These are phyloP conservation scores for Tapera naevia DNA, from an alignment of 2,797 vertebrate species.

Conservation along the genomic window DNA sequence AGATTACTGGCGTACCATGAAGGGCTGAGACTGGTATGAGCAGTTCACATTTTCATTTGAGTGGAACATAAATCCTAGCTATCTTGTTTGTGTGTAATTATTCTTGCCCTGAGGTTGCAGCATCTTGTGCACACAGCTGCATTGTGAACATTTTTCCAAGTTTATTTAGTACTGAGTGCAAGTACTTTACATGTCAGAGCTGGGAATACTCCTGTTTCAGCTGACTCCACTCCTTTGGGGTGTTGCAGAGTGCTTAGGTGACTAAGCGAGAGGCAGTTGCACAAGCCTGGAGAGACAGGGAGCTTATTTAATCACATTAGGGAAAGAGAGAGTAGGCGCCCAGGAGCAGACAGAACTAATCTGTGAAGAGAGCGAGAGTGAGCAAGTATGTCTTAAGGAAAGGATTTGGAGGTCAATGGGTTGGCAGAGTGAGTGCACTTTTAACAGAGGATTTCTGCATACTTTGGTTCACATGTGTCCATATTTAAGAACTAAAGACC, in stretches of 20 bases:
- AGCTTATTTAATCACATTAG: conserved; percentile 56
- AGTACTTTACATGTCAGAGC: conserved; percentile 66
- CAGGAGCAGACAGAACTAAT: conserved; percentile 29
- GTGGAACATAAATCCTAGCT: conserved; percentile 57
- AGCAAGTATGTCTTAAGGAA: neutral
- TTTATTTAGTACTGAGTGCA: conserved; percentile 66
- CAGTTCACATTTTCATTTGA: conserved; percentile 43
- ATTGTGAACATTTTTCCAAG: conserved; percentile 62
- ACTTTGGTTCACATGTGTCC: neutral
- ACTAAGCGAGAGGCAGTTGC: conserved; percentile 60
- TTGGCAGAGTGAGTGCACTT: neutral
- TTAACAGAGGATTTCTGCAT: neutral
- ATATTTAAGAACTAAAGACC: neutral
- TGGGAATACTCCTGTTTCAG: conserved; percentile 61
- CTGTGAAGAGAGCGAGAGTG: neutral
- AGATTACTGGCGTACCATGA: conserved; percentile 33
- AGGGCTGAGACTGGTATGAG: conserved; percentile 55
- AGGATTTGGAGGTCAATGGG: neutral
- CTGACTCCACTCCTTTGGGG: conserved; percentile 63
- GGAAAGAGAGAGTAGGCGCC: conserved; percentile 51
- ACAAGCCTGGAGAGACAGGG: conserved; percentile 53
- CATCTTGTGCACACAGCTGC: conserved; percentile 15
- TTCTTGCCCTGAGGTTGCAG: conserved; percentile 60
- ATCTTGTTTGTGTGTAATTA: conserved; percentile 60
- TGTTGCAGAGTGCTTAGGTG: conserved; percentile 44